phyloP scores from a whole-genome alignment of 1,140 invertebrate genomes.

The Drosophila ohnishii region DNA sequence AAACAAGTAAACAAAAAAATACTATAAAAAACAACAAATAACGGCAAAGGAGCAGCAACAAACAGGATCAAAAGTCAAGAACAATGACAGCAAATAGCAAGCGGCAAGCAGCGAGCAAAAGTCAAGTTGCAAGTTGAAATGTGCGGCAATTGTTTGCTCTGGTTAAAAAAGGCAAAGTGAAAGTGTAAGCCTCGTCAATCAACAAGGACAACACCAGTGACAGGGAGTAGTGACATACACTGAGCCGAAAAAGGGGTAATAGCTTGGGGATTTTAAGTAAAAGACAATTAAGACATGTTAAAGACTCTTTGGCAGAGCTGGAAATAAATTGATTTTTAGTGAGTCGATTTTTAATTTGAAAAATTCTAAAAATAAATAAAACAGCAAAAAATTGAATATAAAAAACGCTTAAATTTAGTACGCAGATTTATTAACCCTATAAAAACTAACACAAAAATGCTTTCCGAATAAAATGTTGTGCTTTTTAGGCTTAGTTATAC shows the following conservation, averaged over 20 bases:
- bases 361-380: too few relatives aligned
- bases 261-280: not conserved
- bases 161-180: conserved; percentile 18
- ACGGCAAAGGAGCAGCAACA: conserved; percentile 1
- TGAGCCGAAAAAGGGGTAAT: not conserved
- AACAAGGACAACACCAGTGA: conserved; percentile 7
- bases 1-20: not conserved
- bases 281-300: too few relatives aligned
- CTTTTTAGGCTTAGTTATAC: too few relatives aligned
- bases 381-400: too few relatives aligned
- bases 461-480: too few relatives aligned
- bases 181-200: conserved; percentile 57
- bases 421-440: too few relatives aligned
- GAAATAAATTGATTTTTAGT: too few relatives aligned
- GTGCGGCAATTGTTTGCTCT: conserved; percentile 70
- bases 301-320: too few relatives aligned
- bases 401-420: too few relatives aligned
- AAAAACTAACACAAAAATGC: too few relatives aligned
- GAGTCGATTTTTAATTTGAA: too few relatives aligned
- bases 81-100: conserved; percentile 70
- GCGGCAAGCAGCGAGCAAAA: conserved; percentile 59
- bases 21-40: not conserved
- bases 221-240: conserved; percentile 2
- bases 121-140: conserved; percentile 80
- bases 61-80: conserved; percentile 77